These are phyloP conservation scores for Smutsia gigantea DNA, from an alignment of 2,797 vertebrate species.

Conservation along the genomic window DNA sequence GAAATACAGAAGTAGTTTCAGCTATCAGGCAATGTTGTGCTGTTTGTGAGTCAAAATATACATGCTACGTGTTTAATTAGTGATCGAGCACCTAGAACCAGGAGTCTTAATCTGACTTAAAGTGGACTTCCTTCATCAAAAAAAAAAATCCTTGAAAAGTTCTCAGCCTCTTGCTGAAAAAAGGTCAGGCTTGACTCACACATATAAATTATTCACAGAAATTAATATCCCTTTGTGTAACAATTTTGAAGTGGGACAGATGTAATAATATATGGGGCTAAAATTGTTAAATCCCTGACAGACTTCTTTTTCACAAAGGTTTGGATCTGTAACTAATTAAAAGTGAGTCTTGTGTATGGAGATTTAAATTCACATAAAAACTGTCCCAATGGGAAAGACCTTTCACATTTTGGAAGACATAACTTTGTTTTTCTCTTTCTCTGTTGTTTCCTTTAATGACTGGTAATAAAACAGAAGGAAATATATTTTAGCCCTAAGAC, in stretches of 20 bases:
- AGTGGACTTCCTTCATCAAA: constrained; percentile 44
- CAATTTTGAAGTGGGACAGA: constrained; percentile 33
- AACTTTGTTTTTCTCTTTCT: constrained; percentile 68
- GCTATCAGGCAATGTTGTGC: constrained; percentile 52
- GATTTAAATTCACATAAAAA: constrained; percentile 61
- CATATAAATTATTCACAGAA: constrained; percentile 51
- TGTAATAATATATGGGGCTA: neutral
- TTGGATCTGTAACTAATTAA: constrained; percentile 67
- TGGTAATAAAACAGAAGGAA: constrained; percentile 74
- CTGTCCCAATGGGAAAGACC: constrained; percentile 35
- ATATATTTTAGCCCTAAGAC: constrained; percentile 55
- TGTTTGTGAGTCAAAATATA: constrained; percentile 58
- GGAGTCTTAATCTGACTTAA: constrained; percentile 68
- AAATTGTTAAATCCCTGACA: constrained; percentile 17
- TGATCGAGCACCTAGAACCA: constrained; percentile 56
- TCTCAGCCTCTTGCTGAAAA: constrained; percentile 51
- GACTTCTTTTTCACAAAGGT: constrained; percentile 16
- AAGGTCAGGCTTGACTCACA: constrained; percentile 37
- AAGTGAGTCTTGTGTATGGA: constrained; percentile 33
- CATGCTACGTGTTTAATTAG: constrained; percentile 73
- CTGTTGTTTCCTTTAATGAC: constrained; percentile 71
- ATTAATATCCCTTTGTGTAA: constrained; percentile 42
- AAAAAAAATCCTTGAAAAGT: constrained; percentile 26
- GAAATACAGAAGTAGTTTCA: constrained; percentile 45
- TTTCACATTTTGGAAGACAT: constrained; percentile 61